Base-by-base conservation (phyloP, 2,888 invertebrate genomes). In the Plusia festucae region DNA sequence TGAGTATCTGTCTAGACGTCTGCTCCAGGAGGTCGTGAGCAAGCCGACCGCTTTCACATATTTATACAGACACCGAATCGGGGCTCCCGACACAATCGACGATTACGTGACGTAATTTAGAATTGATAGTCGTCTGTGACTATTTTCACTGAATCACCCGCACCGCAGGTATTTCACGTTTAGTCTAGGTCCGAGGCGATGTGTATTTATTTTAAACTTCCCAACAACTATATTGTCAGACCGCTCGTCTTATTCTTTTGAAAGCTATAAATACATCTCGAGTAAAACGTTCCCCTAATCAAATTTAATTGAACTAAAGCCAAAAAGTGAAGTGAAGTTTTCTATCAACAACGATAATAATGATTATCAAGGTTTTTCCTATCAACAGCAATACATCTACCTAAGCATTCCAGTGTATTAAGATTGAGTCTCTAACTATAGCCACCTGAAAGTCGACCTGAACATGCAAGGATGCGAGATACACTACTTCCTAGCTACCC, bases 1-100 rank as follows among this genome's bases (percentile, higher is more conserved):
- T 92, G 91, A 92, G 89, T 91, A 88, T 86, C 86, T 89, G 93
- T 94, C 94, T 94, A 94, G 93, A 94, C 93, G 87, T 85, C 88
- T 86, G 87, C 87, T 93, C 90, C 91, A 91, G 93, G 91, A 93
- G 93, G 92, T 92, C 93, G 90, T 86, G 85, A 86, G 90, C 86
- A 85, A 87, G 83, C 82, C 84, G 80, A 76, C 82, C 83, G 90
- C 92, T 93, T 93, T 93, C 92, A 92, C 91, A 88, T 88, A 85
- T 87, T 88, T 88, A 87, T 86, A 85, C 88, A 85, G 83, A 88
- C 86, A 83, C 85, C 84, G 78, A 88, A 89, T 85, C 81, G 81
- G 82, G 83, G 82, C 84, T 82, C 85, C 78, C 79, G 74, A 83
- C 84, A 84, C 87, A 85, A 85, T 84, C 84, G 84, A 69, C 82